These are phyloP conservation scores for Potorous gilbertii DNA, from an alignment of 2,797 vertebrate species.

Conservation along the genomic window DNA sequence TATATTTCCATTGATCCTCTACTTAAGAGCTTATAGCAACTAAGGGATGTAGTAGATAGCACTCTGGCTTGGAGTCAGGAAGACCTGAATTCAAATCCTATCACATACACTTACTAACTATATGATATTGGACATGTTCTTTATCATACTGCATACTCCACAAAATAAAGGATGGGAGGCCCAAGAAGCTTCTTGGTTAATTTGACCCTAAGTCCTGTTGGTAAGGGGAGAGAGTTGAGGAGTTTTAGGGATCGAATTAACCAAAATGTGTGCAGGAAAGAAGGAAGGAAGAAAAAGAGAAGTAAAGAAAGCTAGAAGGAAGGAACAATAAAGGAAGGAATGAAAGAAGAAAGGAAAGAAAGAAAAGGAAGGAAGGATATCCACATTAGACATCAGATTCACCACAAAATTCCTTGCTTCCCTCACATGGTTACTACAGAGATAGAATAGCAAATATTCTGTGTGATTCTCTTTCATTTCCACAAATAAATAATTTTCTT, in stretches of 20 bases:
- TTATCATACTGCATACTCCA: neutral
- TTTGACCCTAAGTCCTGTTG: neutral
- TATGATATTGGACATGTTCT: neutral
- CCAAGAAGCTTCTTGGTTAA: neutral
- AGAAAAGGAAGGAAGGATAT: neutral
- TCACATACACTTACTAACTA: neutral
- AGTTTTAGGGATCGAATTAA: neutral
- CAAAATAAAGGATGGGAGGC: neutral
- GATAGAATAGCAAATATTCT: neutral
- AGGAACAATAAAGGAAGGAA: neutral
- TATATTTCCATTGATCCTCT: neutral
- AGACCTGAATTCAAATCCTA: neutral
- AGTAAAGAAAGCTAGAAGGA: neutral
- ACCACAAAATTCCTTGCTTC: neutral
- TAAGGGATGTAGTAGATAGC: neutral
- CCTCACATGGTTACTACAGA: neutral
- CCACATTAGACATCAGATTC: neutral
- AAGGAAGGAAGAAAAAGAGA: too few relatives aligned
- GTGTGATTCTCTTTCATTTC: neutral
- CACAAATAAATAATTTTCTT: neutral
- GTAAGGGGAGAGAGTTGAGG: neutral
- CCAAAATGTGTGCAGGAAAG: neutral
- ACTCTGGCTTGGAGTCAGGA: neutral
- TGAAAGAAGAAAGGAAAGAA: neutral
- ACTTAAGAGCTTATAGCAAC: neutral